Base-by-base conservation (phyloP, 2,888 invertebrate genomes). In the Beris chalybata region DNA sequence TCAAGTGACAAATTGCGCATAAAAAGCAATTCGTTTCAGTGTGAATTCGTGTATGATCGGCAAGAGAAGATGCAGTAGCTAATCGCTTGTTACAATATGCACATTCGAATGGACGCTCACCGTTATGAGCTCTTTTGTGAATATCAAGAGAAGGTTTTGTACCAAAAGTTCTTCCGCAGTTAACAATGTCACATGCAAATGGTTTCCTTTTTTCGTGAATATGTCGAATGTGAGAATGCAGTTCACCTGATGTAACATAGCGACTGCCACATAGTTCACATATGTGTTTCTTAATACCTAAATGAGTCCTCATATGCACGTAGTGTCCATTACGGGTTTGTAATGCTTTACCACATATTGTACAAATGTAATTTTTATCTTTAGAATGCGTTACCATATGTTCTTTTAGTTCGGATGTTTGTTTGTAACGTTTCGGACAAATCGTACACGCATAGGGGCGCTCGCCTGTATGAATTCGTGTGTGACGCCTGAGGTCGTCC, bases 401-500 rank as follows among this genome's bases (percentile, higher is more conserved):
- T 45, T 73, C 72, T 44, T 72, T 72, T 22, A 73, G 48, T 47
- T 71, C 71, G 3, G 71, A 70, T 32, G 72, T 70, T 64, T 74
- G 74, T 43, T 74, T 74, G 55, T 72, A 76, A 2, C 69, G 69
- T 61, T 75, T 75, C 2, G 70, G 67, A 47, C 76, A 76, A 0
- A 71, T 65, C 4, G 70, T 63, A 64, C 76, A 76, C 4, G 72
- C 64, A 55, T 74, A 76, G 2, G 74, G 74, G 13, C 73, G 68
- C 55, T 74, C 74, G n/a, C 73, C 72, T 0, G 74, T 74, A 66
- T 76, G 76, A 9, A 71, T 73, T 47, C 74, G 72, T 11, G 72
- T 71, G 63, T 76, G 76, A 3, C 75, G 70, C 45, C 71, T 72
- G n/a, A 74, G 54, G 66, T 74, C 74, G 22, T 75, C 74, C 0